phyloP scores from a whole-genome alignment of 1,140 invertebrate genomes.

The Hypothenemus hampei region DNA sequence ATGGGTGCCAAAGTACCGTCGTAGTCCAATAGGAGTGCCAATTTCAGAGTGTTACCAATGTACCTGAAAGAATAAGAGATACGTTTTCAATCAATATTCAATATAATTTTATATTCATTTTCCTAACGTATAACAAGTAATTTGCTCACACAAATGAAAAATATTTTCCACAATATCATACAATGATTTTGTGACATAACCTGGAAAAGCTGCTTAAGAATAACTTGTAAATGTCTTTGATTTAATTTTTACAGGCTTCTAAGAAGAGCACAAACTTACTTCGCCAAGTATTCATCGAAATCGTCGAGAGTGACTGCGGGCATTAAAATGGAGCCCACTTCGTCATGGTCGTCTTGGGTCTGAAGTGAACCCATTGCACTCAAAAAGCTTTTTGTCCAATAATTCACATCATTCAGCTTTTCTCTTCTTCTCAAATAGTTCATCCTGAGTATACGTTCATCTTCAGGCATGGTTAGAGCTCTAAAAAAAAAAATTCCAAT shows the following conservation, averaged over 20 bases:
- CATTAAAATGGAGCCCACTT: constrained; percentile 75
- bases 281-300: constrained; percentile 79
- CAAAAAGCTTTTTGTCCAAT: constrained; percentile 84
- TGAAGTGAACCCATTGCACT: constrained; percentile 75
- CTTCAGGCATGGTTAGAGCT: constrained; percentile 84
- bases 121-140: too few species aligned
- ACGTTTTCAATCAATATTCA: not conserved
- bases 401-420: constrained; percentile 77
- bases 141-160: too few species aligned
- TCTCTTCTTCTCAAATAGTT: constrained; percentile 76
- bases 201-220: too few species aligned
- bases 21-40: constrained; percentile 81
- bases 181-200: too few species aligned
- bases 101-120: too few species aligned
- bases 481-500: too few species aligned
- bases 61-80: constrained; percentile 66
- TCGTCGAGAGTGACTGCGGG: constrained; percentile 81
- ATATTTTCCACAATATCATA: too few species aligned
- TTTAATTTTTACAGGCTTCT: too few species aligned
- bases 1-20: constrained; percentile 86
- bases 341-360: constrained; percentile 66
- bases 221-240: too few species aligned
- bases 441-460: constrained; percentile 82
- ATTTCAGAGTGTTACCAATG: constrained; percentile 77
- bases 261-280: too few species aligned